phyloP scores from a whole-genome alignment of 2,113 vertebrate genomes.

The Andinoacara biseriatus region DNA sequence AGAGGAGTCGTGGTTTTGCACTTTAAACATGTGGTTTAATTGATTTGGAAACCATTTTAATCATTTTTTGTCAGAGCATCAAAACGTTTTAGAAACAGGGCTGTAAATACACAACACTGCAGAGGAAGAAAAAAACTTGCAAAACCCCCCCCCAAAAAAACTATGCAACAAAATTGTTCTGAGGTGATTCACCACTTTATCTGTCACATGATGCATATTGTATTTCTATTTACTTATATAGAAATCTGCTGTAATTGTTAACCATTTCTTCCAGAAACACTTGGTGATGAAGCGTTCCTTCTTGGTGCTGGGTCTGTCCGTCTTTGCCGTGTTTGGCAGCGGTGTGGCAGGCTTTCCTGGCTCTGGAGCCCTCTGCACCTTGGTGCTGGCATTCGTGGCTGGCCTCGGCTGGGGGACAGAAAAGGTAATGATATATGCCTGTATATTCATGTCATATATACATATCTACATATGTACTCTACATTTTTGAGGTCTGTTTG shows the following conservation, averaged over 20 bases:
- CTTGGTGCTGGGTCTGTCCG: conserved; percentile 86
- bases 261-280: conserved; percentile 62
- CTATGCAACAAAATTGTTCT: too few relatives aligned
- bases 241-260: neutral
- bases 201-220: neutral
- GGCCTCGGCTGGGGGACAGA: conserved; percentile 86
- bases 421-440: conserved; percentile 80
- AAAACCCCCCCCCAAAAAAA: too few relatives aligned
- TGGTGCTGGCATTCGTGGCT: conserved; percentile 91
- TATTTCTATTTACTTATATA: neutral
- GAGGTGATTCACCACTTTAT: neutral
- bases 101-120: too few relatives aligned
- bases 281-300: conserved; percentile 87
- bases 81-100: too few relatives aligned
- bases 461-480: neutral
- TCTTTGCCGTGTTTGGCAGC: conserved; percentile 91
- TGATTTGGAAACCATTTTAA: neutral
- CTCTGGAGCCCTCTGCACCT: conserved; percentile 92
- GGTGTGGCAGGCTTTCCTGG: conserved; percentile 88
- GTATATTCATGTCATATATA: neutral
- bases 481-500: neutral
- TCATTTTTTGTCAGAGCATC: too few relatives aligned
- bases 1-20: neutral
- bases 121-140: too few relatives aligned
- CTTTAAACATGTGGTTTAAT: neutral